phyloP scores from a whole-genome alignment of 2,888 invertebrate genomes.

The Drosophila nr. perissopoda region DNA sequence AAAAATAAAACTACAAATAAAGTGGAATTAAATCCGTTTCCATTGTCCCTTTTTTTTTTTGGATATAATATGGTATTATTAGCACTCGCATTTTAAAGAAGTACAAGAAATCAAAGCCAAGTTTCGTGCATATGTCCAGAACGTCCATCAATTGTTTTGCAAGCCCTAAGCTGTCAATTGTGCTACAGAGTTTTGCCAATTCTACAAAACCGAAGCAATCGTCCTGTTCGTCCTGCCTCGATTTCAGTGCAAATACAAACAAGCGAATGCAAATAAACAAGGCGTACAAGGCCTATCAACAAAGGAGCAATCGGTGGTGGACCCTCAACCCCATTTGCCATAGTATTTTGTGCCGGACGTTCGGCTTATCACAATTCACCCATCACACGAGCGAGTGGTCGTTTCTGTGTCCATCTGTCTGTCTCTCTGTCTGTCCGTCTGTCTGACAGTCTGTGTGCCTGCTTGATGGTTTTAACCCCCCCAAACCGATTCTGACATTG shows the following conservation, averaged over 20 bases:
- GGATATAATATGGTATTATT: constrained; percentile 58
- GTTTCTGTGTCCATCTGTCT: constrained; percentile 15
- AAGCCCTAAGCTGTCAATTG: constrained; percentile 73
- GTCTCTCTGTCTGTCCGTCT: constrained; percentile 29
- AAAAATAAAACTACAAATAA: constrained; percentile 51
- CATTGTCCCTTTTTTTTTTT: constrained; percentile 28
- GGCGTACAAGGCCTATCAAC: constrained; percentile 73
- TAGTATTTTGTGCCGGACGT: constrained; percentile 34
- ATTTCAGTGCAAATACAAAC: constrained; percentile 80
- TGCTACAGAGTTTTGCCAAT: constrained; percentile 72
- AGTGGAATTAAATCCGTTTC: constrained; percentile 50
- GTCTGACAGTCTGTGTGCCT: constrained; percentile 12
- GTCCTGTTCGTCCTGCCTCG: constrained; percentile 62
- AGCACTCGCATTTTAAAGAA: constrained; percentile 56
- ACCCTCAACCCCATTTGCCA: constrained; percentile 4
- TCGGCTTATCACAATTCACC: constrained; percentile 79
- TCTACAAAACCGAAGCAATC: constrained; percentile 50
- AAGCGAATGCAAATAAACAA: constrained; percentile 78
- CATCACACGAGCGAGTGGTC: constrained; percentile 61
- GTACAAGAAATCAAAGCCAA: constrained; percentile 41
- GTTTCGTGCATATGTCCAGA: constrained; percentile 51
- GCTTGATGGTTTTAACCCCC: constrained; percentile 51
- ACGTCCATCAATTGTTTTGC: constrained; percentile 62
- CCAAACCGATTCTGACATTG: constrained; percentile 36
- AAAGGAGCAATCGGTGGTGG: constrained; percentile 67